These are phyloP conservation scores for Merops nubicus DNA, from an alignment of 2,113 vertebrate genomes.

Conservation along the genomic window DNA sequence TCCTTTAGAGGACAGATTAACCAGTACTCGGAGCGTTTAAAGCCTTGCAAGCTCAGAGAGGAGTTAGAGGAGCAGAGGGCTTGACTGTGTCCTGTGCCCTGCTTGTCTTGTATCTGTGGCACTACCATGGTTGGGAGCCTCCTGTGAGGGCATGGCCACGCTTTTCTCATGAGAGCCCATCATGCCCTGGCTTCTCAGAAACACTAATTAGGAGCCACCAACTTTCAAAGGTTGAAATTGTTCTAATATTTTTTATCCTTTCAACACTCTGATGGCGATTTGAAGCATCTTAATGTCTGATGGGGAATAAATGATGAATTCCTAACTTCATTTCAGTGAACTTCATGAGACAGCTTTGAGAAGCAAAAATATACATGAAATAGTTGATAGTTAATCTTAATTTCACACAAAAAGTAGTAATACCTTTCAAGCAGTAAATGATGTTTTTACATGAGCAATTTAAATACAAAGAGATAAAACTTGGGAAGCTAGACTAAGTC, in stretches of 20 bases:
- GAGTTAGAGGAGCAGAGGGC: not conserved
- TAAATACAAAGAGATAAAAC: not conserved
- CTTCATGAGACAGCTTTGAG: not conserved
- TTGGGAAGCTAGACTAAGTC: not conserved
- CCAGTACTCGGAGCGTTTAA: not conserved
- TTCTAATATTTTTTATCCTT: not conserved
- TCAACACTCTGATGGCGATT: not conserved
- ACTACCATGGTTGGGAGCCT: not conserved
- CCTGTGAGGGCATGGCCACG: accelerated
- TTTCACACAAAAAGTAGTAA: not conserved
- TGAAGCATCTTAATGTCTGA: not conserved
- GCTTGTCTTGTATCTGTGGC: not conserved
- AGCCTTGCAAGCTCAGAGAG: not conserved
- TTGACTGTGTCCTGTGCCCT: accelerated
- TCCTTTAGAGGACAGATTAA: not conserved
- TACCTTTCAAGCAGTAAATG: not conserved
- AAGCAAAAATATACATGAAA: not conserved
- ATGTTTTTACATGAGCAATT: not conserved
- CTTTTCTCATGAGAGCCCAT: not conserved
- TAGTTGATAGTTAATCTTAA: not conserved
- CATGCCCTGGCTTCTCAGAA: not conserved
- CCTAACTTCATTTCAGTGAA: not conserved
- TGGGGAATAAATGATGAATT: not conserved
- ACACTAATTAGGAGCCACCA: not conserved
- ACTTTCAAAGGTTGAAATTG: not conserved